Base-by-base conservation (phyloP, 2,113 vertebrate genomes). In the Cheilinus undulatus region DNA sequence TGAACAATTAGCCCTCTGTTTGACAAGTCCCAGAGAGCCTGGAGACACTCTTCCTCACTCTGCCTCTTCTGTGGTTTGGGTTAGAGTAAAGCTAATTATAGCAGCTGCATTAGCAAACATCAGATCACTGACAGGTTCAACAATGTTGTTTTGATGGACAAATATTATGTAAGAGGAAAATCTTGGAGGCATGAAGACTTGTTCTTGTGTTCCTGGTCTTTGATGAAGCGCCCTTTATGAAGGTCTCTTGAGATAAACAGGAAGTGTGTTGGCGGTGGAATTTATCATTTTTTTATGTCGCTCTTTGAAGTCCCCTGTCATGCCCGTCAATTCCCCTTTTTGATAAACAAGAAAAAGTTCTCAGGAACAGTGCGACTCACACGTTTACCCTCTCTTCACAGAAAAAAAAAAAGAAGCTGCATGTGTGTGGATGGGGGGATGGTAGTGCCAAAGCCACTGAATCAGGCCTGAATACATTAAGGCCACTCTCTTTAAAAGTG, bases 401-500 rank as follows among this genome's bases (percentile, higher is more conserved):
- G 56, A 83, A 88, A 88, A 86, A 89, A 84, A 75, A 89, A 87
- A 89, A 84, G 73, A 61, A 63, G 52, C 46, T 70, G 52, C 73
- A 76, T 65, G 51, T 67, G 52, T 76, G 30, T 54, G 60, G 57
- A 57, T 34, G 48, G 14, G 43, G 19, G 30, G 63, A 30, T 34
- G 51, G n/a, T 65, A 48, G 82, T 87, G 87, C 88, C 89, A 91
- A 88, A 91, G 84, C 88, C 86, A 90, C 88, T 89, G 88, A 91
- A 88, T 92, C 86, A 83, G 89, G 76, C 87, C 87, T 92, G 93
- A 91, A 94, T 94, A 93, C 84, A 93, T 94, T 93, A 93, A 63
- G 84, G 86, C 86, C 85, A 87, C 86, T 91, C 88, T 90, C 91
- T 94, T 94, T 93, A 93, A 93, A 94, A 94, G 92, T 94, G 92